These are phyloP conservation scores for Pyrocephalus nanus DNA, from an alignment of 2,797 vertebrate genomes.

Conservation along the genomic window DNA sequence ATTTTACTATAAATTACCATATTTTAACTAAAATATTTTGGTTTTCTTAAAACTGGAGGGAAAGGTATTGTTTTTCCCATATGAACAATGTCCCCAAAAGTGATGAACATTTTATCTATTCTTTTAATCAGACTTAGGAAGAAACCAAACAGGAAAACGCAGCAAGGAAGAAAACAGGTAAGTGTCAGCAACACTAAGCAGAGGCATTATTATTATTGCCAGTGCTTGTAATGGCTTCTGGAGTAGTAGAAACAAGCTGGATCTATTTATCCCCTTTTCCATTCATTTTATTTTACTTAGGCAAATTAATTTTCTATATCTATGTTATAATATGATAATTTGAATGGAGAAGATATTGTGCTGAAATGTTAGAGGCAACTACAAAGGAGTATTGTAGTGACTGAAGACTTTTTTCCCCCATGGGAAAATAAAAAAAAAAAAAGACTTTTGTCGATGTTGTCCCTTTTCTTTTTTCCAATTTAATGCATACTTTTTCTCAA, in stretches of 20 bases:
- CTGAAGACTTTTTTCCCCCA: neutral
- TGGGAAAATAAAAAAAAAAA: neutral
- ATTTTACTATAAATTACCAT: neutral
- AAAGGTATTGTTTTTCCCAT: neutral
- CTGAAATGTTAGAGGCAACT: neutral
- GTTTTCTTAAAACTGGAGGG: neutral
- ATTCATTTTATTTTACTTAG: neutral
- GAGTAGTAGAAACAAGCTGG: neutral
- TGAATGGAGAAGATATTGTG: neutral
- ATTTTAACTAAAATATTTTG: neutral
- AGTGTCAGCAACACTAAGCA: neutral
- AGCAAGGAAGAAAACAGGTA: neutral
- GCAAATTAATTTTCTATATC: neutral
- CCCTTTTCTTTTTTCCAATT: neutral
- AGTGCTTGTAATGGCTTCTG: neutral
- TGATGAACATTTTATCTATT: neutral
- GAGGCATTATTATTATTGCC: neutral
- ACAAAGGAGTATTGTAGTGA: neutral
- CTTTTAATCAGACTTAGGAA: neutral
- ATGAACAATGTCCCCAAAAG: neutral
- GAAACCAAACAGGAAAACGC: neutral
- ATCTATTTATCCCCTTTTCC: neutral
- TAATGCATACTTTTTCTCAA: neutral
- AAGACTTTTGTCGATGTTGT: neutral
- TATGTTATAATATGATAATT: neutral